Percentiles rank a stretch among this genome's conserved stretches.
Conservation (phyloP, 2,113 vertebrate species). For the Crocuta crocuta region DNA sequence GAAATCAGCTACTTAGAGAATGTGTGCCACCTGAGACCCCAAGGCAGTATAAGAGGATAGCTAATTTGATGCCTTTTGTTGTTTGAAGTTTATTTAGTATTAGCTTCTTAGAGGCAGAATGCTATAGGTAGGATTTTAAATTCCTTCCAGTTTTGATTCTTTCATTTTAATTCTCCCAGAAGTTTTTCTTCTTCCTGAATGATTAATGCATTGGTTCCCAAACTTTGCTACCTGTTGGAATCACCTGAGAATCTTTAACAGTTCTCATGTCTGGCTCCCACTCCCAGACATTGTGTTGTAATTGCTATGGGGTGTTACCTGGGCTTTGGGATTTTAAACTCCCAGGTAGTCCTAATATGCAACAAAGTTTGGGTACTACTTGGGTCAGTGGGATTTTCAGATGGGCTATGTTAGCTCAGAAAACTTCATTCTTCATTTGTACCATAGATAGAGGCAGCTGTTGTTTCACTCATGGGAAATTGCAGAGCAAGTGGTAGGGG, state of each 20-base stretch:
- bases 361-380: background rate
- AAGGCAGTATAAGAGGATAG: background rate
- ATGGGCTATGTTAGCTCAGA: background rate
- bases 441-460: background rate
- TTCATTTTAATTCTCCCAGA: background rate
- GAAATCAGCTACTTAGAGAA: background rate
- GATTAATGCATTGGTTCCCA: background rate
- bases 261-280: background rate
- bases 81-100: background rate
- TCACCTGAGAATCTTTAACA: background rate
- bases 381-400: background rate
- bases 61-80: background rate
- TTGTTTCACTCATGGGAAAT: background rate
- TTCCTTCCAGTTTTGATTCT: background rate
- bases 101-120: background rate
- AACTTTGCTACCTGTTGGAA: background rate
- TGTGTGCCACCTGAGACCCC: background rate
- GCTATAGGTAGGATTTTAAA: slow-evolving; percentile 2
- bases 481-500: background rate
- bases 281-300: background rate
- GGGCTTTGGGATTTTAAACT: background rate
- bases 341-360: background rate
- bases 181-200: background rate
- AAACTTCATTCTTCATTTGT: background rate
- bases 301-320: background rate